Percentiles rank a stretch among this genome's conserved stretches.
phyloP scores from a whole-genome alignment of 1,140 invertebrate species.

The Potamilus streckersoni region DNA sequence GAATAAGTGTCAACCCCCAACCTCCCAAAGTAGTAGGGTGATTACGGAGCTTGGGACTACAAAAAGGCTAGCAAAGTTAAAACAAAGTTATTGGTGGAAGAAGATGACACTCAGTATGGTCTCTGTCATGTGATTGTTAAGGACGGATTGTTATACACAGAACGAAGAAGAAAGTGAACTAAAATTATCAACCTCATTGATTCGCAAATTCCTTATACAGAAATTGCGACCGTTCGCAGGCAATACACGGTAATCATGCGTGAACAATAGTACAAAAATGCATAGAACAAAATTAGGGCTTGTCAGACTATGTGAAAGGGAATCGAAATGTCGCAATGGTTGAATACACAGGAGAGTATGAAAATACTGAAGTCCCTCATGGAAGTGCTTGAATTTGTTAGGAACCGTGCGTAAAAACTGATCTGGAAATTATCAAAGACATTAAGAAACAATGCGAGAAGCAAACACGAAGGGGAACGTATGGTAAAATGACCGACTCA shows the following conservation, averaged over 20 bases:
- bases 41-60: no score
- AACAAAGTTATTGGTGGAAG: no score
- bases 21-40: no score
- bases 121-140: no score
- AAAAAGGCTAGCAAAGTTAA: no score
- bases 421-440: background rate
- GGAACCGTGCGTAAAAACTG: background rate
- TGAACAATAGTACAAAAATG: background rate
- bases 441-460: background rate
- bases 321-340: background rate
- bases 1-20: no score
- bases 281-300: background rate
- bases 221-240: background rate
- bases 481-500: background rate
- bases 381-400: background rate
- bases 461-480: no score
- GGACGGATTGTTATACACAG: no score
- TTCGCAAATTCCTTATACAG: background rate
- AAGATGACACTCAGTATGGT: no score
- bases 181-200: background rate
- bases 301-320: background rate
- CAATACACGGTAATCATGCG: background rate
- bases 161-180: no score
- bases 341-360: conserved; percentile 7
- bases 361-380: no score